A percentile compares a stretch with the other conserved stretches of the same genome.
These are phyloP conservation scores for Myotis pilosus DNA, from an alignment of 2,797 vertebrate species.

Conservation along the genomic window DNA sequence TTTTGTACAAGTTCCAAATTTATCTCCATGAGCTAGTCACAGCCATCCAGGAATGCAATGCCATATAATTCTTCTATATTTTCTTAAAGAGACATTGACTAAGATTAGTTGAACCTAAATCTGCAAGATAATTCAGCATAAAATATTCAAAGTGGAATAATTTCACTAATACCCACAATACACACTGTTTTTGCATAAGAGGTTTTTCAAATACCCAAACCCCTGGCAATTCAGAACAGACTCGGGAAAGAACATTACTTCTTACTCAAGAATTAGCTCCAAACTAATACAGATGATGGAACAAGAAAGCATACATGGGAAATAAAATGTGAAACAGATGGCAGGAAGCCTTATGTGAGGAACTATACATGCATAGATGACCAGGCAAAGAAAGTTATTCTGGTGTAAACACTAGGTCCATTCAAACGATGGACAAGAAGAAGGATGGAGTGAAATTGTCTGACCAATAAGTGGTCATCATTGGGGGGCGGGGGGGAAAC, in stretches of 20 bases:
- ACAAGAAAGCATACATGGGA: constrained; percentile 81
- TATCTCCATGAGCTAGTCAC: background rate
- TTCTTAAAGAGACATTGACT: background rate
- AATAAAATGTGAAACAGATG: constrained; percentile 83
- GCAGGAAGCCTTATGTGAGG: constrained; percentile 76
- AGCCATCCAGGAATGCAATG: background rate
- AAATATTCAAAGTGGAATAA: constrained; percentile 9
- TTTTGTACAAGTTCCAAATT: background rate
- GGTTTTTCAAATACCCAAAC: constrained; percentile 36
- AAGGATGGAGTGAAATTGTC: constrained; percentile 36
- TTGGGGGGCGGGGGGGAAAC: background rate
- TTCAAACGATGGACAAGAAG: constrained; percentile 74
- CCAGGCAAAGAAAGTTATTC: constrained; percentile 70
- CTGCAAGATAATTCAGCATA: background rate
- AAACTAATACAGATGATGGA: constrained; percentile 78
- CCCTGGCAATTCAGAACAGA: constrained; percentile 40
- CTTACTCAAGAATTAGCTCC: constrained; percentile 80
- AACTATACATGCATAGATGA: constrained; percentile 67
- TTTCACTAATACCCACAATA: constrained; percentile 3
- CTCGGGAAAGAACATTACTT: constrained; percentile 55
- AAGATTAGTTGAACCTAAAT: background rate
- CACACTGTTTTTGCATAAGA: background rate
- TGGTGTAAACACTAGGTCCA: constrained; percentile 78
- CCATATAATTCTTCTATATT: background rate
- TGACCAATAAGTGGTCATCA: constrained; percentile 53